phyloP scores from a whole-genome alignment of 1,140 invertebrate genomes.

The Bombus balteatus region DNA sequence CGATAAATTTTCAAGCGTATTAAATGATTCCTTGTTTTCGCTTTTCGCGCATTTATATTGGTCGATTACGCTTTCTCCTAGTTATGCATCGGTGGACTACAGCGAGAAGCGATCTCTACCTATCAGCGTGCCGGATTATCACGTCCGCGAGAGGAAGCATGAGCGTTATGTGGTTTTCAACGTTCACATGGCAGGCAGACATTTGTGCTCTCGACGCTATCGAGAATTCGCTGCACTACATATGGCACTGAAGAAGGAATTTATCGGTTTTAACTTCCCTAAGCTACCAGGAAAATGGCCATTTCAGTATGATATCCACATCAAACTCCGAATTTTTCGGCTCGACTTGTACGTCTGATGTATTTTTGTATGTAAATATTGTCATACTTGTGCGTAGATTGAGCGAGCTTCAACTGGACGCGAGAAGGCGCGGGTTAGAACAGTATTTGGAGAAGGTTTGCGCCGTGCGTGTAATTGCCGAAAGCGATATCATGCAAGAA shows the following conservation, averaged over 20 bases:
- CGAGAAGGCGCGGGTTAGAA: slow-evolving; percentile 95
- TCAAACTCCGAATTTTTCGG: not conserved
- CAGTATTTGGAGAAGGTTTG: slow-evolving; percentile 99
- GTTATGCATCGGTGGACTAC: slow-evolving; percentile 97
- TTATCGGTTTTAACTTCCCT: slow-evolving; percentile 98
- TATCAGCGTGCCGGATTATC: slow-evolving; percentile 98
- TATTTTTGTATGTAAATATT: too few species aligned
- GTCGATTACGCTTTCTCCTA: slow-evolving; percentile 64
- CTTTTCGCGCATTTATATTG: not conserved
- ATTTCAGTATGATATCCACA: slow-evolving; percentile 87
- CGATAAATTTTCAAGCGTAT: not conserved
- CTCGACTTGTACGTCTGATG: not conserved
- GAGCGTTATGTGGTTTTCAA: slow-evolving; percentile 98
- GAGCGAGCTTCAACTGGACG: slow-evolving; percentile 98
- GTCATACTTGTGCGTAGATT: slow-evolving; percentile 79
- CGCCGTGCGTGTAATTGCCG: slow-evolving; percentile 98
- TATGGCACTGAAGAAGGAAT: slow-evolving; percentile 96
- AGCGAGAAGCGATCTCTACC: slow-evolving; percentile 98
- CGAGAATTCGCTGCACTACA: slow-evolving; percentile 97
- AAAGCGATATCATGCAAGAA: slow-evolving; percentile 98
- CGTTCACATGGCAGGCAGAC: slow-evolving; percentile 99
- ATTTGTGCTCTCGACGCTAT: slow-evolving; percentile 97
- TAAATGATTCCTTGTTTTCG: not conserved
- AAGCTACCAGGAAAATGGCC: slow-evolving; percentile 99
- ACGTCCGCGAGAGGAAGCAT: slow-evolving; percentile 89